Conservation (phyloP, 2,888 invertebrate genomes). For the Hypselothyrea guttata region DNA sequence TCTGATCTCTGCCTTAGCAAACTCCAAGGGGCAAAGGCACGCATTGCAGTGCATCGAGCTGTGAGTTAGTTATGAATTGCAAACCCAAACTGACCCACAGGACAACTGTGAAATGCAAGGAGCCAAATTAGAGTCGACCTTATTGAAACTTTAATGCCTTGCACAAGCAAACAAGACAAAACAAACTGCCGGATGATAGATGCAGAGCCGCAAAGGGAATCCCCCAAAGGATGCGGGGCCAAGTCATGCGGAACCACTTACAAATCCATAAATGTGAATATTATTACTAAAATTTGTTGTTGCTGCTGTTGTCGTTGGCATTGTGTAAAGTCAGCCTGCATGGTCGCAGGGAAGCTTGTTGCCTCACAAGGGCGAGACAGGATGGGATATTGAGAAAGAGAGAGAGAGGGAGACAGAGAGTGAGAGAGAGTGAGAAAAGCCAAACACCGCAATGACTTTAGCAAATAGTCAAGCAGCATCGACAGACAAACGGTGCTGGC, state of each 20-base stretch:
- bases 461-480: slow-evolving; percentile 71
- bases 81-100: slow-evolving; percentile 79
- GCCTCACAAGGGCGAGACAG: slow-evolving; percentile 16
- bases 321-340: slow-evolving; percentile 54
- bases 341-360: slow-evolving; percentile 41
- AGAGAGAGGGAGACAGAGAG: slow-evolving; percentile 37
- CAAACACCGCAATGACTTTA: slow-evolving; percentile 74
- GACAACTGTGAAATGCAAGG: slow-evolving; percentile 52
- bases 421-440: slow-evolving; percentile 31
- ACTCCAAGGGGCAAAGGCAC: background rate
- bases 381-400: slow-evolving; percentile 34
- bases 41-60: slow-evolving; percentile 68
- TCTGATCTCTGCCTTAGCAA: background rate
- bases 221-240: slow-evolving; percentile 48
- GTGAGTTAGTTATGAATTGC: slow-evolving; percentile 82
- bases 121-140: slow-evolving; percentile 69
- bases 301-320: slow-evolving; percentile 50
- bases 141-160: slow-evolving; percentile 68
- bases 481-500: slow-evolving; percentile 60
- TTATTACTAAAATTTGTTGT: slow-evolving; percentile 68
- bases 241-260: slow-evolving; percentile 79
- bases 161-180: slow-evolving; percentile 40
- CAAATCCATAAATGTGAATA: slow-evolving; percentile 78
- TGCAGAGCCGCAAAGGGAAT: background rate
- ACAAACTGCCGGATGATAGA: background rate